Conservation (phyloP, 1,140 invertebrate genomes). For the Macrobrachium rosenbergii region DNA sequence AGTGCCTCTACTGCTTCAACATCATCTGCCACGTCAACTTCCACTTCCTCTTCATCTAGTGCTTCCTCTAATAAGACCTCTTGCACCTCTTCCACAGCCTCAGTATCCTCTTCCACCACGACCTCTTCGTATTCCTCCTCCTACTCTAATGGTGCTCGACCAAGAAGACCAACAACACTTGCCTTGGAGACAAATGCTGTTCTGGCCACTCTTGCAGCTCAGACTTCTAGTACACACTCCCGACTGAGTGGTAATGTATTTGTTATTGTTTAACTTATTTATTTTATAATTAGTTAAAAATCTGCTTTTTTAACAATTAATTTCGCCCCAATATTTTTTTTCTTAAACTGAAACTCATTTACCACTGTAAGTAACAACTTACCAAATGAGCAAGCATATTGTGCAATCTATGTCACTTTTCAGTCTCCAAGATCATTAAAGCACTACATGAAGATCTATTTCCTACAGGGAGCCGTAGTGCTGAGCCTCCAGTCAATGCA, state of each 20-base stretch:
- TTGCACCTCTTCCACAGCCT: conserved; percentile 3
- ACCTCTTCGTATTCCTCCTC: conserved; percentile 21
- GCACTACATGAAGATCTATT: not conserved
- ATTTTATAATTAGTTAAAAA: not conserved
- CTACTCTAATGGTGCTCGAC: conserved; percentile 42
- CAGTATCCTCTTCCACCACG: too few relatives aligned
- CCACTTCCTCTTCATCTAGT: not conserved
- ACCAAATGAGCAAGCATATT: too few relatives aligned
- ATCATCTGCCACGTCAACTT: not conserved
- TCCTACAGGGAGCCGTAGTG: not conserved
- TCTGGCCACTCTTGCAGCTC: conserved; percentile 3
- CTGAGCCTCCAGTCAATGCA: conserved; percentile 54
- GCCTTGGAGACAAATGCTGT: conserved; percentile 30
- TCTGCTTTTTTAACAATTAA: too few relatives aligned
- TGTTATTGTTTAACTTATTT: not conserved
- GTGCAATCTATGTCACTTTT: too few relatives aligned
- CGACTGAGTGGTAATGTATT: not conserved
- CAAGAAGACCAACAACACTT: conserved; percentile 38
- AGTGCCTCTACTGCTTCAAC: not conserved
- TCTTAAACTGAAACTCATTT: too few relatives aligned
- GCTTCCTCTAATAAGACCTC: not conserved
- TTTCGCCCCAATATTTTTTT: too few relatives aligned
- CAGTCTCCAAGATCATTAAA: too few relatives aligned
- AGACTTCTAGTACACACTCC: not conserved
- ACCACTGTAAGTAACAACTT: too few relatives aligned